Conservation (phyloP, 2,888 invertebrate genomes). For the Zygaena filipendulae region DNA sequence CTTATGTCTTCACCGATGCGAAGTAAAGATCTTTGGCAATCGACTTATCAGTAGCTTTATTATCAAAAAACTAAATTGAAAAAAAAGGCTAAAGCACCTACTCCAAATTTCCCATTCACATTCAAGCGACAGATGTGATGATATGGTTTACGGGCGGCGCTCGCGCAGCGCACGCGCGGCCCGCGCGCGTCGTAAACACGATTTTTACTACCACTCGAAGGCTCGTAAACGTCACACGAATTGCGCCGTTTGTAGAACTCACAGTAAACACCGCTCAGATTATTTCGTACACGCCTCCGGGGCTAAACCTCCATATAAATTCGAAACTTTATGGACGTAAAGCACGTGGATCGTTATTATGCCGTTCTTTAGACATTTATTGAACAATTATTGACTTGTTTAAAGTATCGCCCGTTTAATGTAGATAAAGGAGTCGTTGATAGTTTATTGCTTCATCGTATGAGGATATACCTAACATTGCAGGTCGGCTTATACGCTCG, state of each 20-base stretch:
- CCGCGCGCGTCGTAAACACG: conserved; percentile 57
- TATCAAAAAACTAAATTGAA: too few species aligned
- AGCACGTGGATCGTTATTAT: conserved; percentile 64
- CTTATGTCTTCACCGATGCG: too few species aligned
- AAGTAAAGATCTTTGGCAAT: too few species aligned
- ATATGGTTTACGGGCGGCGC: conserved; percentile 29
- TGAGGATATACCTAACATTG: conserved; percentile 37
- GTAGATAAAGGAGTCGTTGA: conserved; percentile 59
- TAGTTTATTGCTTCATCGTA: conserved; percentile 59
- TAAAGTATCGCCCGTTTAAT: conserved; percentile 64
- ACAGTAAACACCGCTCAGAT: conserved; percentile 61
- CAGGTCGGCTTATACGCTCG: too few species aligned
- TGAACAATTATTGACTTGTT: conserved; percentile 66
- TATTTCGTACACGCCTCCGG: conserved; percentile 65
- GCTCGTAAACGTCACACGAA: conserved; percentile 64
- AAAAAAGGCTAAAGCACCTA: too few species aligned
- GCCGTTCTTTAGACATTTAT: conserved; percentile 64
- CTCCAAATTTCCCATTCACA: too few species aligned
- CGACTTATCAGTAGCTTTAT: too few species aligned
- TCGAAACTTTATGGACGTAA: conserved; percentile 56
- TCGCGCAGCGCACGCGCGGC: conserved; percentile 30
- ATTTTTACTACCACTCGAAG: conserved; percentile 63
- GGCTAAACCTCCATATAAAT: conserved; percentile 64
- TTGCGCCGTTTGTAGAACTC: conserved; percentile 64
- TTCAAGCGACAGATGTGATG: conserved; percentile 43